Base-by-base conservation (phyloP, 2,113 vertebrate species). In the Poeciliopsis prolifica region DNA sequence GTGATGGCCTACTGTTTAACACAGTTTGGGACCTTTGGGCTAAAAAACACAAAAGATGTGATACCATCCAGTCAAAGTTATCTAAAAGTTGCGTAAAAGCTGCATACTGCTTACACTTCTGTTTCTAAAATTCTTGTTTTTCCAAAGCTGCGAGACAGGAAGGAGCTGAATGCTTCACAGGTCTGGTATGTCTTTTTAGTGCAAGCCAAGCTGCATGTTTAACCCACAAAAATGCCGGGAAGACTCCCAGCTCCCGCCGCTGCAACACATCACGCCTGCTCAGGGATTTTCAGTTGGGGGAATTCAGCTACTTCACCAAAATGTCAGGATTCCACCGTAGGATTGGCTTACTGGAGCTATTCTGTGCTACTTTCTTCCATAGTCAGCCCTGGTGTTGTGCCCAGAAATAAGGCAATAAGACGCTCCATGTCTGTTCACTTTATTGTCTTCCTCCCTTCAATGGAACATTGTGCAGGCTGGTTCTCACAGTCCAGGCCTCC, bases 181-280 rank as follows among this genome's bases (percentile, higher is more conserved):
- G 87, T 93, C 91, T 94, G 91, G 89, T 91, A 92, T 91, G 86
- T 87, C 89, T 92, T 91, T 92, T 83, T 88, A 88, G 82, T 87
- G 72, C 75, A n/a, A 86, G 89, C 91, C 89, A 89, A 91, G 88
- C 83, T 82, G 87, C 89, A 77, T 82, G 89, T 90, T 88, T 83
- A 87, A 80, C 79, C 91, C 91, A 90, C 92, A 92, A 90, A 89
- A 89, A 92, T 91, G 90, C 85, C 8, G 86, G 85, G 80, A 89
- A 86, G 84, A 82, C 83, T 92, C 92, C 80, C 90, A 81, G 88
- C 87, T 86, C 84, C 77, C 61, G 75, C 78, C 77, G 30, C 63
- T 6, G 54, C 71, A 87, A 88, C 84, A 69, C 85, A 80, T 86
- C 78, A 73, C 73, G 84, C 70, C 82, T 85, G 75, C 77, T 80